Conservation (phyloP, 2,113 vertebrate species). For the Platysternon megacephalum region DNA sequence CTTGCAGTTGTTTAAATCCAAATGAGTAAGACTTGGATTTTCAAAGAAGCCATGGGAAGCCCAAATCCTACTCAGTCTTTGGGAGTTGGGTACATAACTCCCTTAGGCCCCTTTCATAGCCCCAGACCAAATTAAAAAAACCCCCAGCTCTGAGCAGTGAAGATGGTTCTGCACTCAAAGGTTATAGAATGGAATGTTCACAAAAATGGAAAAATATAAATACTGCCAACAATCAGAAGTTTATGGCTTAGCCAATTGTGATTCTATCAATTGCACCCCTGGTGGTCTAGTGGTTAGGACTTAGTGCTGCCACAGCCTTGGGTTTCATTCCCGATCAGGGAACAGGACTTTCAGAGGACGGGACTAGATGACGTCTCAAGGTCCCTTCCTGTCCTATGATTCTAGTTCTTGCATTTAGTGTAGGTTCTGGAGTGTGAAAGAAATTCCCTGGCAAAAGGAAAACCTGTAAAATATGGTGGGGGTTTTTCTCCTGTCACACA, state of each 20-base stretch:
- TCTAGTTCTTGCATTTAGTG: no score
- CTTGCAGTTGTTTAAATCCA: not conserved
- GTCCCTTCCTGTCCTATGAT: not conserved
- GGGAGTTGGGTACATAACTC: not conserved
- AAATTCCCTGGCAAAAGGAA: not conserved
- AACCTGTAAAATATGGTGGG: not conserved
- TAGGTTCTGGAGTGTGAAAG: not conserved
- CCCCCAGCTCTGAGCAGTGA: accelerated
- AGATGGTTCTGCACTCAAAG: not conserved
- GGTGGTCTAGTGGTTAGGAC: no score
- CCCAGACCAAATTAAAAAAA: not conserved
- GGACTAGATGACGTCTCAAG: no score
- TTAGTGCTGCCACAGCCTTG: no score
- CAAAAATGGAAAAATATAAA: not conserved
- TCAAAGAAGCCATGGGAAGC: not conserved
- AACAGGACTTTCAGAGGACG: no score
- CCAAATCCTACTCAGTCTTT: not conserved
- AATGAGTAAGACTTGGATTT: not conserved
- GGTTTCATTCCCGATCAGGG: no score
- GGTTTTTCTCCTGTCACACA: not conserved
- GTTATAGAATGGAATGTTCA: not conserved
- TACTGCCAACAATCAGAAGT: not conserved
- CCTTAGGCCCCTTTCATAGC: not conserved
- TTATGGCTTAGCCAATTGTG: not conserved
- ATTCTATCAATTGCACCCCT: no score